Evolutionary conservation across 2,113 vertebrate species (phyloP), one percentile per base, ranked within the genome.

Genomic region (Anarrhichthys ocellatus): DNA sequence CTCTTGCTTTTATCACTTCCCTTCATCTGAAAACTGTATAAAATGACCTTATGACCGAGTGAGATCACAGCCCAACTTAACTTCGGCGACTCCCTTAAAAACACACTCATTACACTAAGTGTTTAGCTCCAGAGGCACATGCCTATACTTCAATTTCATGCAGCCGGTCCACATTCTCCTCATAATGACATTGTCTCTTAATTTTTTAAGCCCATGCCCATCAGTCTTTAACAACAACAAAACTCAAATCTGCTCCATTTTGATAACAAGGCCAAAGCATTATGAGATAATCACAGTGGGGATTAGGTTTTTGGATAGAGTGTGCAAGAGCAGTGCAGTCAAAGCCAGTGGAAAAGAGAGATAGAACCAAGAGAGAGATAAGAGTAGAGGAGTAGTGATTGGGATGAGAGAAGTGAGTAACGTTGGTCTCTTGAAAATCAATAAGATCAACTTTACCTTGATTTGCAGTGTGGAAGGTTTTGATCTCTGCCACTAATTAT

Each of bases 241-340:
- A 91, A 86, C 66, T 65, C 74, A 92, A 92, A 94, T 92, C 89
- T 90, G 85, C 86, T 85, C 88, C 83, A 91, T 92, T 93, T 92
- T 93, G 83, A 93, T 92, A 91, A 92, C 89, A 92, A 93, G 86
- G 89, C 90, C 77, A 78, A 86, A 88, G 90, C 84, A 91, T 91
- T 91, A 92, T 87, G 87, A 84, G 92, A 93, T 94, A 90, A 93
- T 92, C 87, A 91, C 63, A 82, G 84, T 15, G 44, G 81, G 91
- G 91, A 94, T 93, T 93, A 92, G 87, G 78, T 81, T 88, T 78
- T 78, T 88, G 83, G 90, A 82, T 82, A 76, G 81, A 63, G 82
- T 81, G 82, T 84, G 83, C 88, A 80, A 67, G 83, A 86, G 81
- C 61, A 80, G 68, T 62, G 65, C 82, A 87, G 87, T 81, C 82